A percentile compares a stretch with the other conserved stretches of the same genome.
Evolutionary conservation across 1,140 invertebrate genomes (phyloP).

Genomic region (Brachionus calyciflorus): DNA sequence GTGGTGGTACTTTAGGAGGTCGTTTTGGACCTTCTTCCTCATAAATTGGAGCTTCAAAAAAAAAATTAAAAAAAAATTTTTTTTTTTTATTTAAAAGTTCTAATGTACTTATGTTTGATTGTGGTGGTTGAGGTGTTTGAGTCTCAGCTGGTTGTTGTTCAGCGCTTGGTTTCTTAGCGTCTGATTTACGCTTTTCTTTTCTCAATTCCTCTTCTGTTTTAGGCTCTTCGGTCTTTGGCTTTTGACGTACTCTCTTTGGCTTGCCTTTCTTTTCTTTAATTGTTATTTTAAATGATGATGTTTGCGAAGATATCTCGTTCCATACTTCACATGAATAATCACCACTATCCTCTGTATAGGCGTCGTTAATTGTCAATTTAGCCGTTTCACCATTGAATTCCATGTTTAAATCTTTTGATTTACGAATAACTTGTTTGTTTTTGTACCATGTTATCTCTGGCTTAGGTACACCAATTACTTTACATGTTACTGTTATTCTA

Average conservation of each 20-base stretch:
- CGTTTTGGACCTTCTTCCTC: slow-evolving; percentile 44
- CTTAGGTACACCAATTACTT: slow-evolving; percentile 55
- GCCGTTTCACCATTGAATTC: slow-evolving; percentile 43
- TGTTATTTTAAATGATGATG: slow-evolving; percentile 52
- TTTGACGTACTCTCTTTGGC: slow-evolving; percentile 14
- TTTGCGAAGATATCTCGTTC: slow-evolving; percentile 79
- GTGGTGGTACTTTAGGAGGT: not conserved
- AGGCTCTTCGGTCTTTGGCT: slow-evolving; percentile 20
- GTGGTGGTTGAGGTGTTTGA: too few relatives aligned
- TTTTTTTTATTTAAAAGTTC: not conserved
- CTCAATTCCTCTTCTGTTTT: not conserved
- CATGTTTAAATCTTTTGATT: slow-evolving; percentile 34
- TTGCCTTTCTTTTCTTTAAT: slow-evolving; percentile 51
- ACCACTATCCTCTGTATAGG: slow-evolving; percentile 86
- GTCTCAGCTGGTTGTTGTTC: not conserved
- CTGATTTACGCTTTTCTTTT: slow-evolving; percentile 38
- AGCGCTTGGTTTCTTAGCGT: not conserved
- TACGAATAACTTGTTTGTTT: slow-evolving; percentile 12
- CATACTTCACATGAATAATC: slow-evolving; percentile 86
- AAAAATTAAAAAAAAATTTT: not conserved
- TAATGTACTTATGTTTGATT: slow-evolving; percentile 25
- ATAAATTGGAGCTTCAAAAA: slow-evolving; percentile 26
- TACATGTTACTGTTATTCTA: slow-evolving; percentile 54
- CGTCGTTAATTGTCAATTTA: slow-evolving; percentile 83
- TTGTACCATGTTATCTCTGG: slow-evolving; percentile 49